Percentiles rank a stretch among this genome's conserved stretches.
Conservation (phyloP, 2,113 vertebrate genomes). For the Apodemus sylvaticus region DNA sequence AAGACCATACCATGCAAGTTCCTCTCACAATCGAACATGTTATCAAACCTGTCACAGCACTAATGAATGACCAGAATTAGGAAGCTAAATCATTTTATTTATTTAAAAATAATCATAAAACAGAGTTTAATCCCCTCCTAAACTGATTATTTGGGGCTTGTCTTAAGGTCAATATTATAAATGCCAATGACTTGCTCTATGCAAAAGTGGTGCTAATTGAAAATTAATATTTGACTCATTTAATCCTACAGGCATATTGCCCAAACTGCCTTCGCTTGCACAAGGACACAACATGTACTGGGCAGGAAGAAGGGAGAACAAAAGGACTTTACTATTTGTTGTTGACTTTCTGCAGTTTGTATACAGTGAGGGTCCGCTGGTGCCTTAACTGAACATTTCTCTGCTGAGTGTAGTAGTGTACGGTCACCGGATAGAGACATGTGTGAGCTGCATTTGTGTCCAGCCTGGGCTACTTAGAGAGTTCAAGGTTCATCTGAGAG, state of each 20-base stretch:
- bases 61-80: conserved; percentile 46
- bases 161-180: conserved; percentile 29
- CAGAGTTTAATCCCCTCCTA: conserved; percentile 49
- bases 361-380: background rate
- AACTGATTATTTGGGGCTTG: conserved; percentile 55
- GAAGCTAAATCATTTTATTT: conserved; percentile 47
- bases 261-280: conserved; percentile 23
- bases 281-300: background rate
- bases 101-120: conserved; percentile 10
- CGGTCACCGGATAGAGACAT: accelerated
- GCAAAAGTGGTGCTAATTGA: background rate
- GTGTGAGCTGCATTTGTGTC: background rate
- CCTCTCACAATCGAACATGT: background rate
- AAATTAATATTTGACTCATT: conserved; percentile 43
- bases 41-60: background rate
- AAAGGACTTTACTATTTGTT: no score
- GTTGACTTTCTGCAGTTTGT: background rate
- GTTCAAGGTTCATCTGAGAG: background rate
- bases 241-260: background rate
- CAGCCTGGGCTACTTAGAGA: background rate
- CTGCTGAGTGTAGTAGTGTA: background rate
- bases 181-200: background rate
- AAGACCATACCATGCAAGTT: background rate
- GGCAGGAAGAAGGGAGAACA: background rate
- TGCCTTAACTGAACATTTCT: background rate